phyloP scores from a whole-genome alignment of 2,888 invertebrate species.

The Platycheirus rosarum region DNA sequence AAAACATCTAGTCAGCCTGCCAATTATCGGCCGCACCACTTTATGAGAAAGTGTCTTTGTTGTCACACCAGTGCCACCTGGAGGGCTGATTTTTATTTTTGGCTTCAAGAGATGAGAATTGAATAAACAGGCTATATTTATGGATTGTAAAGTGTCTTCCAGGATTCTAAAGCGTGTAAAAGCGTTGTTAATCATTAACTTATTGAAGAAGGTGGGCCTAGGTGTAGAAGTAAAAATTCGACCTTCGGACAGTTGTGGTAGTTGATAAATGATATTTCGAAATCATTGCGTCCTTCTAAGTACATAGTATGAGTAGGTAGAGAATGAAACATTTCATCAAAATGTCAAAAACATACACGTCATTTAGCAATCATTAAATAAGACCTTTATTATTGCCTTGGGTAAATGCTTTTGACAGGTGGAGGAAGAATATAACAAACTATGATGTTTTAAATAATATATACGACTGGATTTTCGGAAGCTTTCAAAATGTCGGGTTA shows the following conservation, averaged over 20 bases:
- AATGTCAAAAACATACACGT: conserved; percentile 15
- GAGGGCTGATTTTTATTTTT: not conserved
- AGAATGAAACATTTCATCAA: conserved; percentile 7
- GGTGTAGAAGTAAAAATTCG: not conserved
- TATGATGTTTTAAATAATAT: too few species aligned
- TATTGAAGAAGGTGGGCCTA: not conserved
- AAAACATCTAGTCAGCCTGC: conserved; percentile 37
- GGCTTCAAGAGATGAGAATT: not conserved
- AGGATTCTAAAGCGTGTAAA: not conserved
- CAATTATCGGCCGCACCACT: conserved; percentile 40
- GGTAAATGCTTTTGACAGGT: too few species aligned
- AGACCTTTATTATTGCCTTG: too few species aligned
- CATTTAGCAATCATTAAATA: not conserved
- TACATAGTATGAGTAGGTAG: not conserved
- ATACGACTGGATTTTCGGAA: too few species aligned
- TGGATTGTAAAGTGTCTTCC: not conserved
- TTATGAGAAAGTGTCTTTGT: conserved; percentile 15
- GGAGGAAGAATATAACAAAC: too few species aligned
- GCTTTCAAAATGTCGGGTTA: too few species aligned
- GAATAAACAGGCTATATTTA: conserved; percentile 5
- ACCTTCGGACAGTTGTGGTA: not conserved
- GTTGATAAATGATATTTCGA: conserved; percentile 25
- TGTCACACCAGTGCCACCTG: not conserved
- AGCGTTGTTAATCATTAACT: not conserved
- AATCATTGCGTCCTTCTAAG: not conserved